These are phyloP conservation scores for Andricus grossulariae DNA, from an alignment of 1,140 invertebrate genomes.

Conservation along the genomic window DNA sequence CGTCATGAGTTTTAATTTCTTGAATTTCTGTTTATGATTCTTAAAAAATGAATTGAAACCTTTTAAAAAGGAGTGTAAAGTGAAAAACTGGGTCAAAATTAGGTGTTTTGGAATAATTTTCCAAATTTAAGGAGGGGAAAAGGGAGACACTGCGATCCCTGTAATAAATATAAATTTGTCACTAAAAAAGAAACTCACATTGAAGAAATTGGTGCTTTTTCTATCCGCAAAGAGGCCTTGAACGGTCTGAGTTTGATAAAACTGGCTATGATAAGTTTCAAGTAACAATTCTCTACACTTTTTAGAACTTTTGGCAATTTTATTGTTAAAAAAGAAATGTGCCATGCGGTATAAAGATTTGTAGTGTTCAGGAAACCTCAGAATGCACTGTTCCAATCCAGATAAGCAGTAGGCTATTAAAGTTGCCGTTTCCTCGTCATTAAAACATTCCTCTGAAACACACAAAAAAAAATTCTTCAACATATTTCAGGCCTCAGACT, in stretches of 20 bases:
- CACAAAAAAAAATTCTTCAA: slow-evolving; percentile 17
- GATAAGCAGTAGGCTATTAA: slow-evolving; percentile 80
- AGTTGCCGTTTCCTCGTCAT: slow-evolving; percentile 65
- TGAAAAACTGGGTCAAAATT: no score
- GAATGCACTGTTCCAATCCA: slow-evolving; percentile 89
- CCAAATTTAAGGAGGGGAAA: neutral
- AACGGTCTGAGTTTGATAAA: slow-evolving; percentile 78
- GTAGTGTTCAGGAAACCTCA: slow-evolving; percentile 92
- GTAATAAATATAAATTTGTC: slow-evolving; percentile 37
- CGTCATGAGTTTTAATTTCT: no score
- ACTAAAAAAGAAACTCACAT: slow-evolving; percentile 77
- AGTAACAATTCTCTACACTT: slow-evolving; percentile 85
- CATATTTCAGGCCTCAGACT: no score
- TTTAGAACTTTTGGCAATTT: slow-evolving; percentile 80
- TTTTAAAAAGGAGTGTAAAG: no score
- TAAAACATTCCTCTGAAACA: slow-evolving; percentile 68
- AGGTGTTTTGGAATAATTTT: no score
- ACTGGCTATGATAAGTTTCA: slow-evolving; percentile 80
- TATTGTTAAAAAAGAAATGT: slow-evolving; percentile 88
- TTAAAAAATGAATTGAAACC: no score
- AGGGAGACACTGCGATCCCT: neutral
- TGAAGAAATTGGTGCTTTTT: slow-evolving; percentile 92
- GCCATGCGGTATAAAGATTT: slow-evolving; percentile 93
- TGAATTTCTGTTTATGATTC: no score
- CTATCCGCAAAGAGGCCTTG: slow-evolving; percentile 90